phyloP scores from a whole-genome alignment of 2,113 vertebrate genomes.

The Trogon melanurus region DNA sequence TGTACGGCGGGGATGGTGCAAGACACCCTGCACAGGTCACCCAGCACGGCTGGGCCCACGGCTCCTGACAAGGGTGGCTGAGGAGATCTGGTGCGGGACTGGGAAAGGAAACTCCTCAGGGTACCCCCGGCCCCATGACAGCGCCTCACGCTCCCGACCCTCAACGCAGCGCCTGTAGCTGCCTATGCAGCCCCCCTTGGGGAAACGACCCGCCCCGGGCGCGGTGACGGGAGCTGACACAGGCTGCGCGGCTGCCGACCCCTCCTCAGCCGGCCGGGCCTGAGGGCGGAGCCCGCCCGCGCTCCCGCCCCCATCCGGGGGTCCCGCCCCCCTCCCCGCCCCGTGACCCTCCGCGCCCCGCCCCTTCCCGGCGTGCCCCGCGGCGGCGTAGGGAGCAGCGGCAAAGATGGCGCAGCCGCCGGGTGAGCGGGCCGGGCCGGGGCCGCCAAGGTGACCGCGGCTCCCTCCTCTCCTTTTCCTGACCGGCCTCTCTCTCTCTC shows the following conservation, averaged over 20 bases:
- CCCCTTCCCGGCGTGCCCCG: neutral
- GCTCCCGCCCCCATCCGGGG: neutral
- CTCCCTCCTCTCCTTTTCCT: neutral
- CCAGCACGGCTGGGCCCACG: accelerated
- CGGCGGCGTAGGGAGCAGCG: neutral
- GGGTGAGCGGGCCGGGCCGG: neutral
- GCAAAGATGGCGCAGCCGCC: slow-evolving; percentile 62
- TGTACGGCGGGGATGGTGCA: accelerated
- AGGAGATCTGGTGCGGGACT: neutral
- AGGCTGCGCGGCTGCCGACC: accelerated
- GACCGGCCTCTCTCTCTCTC: neutral
- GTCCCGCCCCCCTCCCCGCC: neutral
- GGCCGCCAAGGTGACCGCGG: slow-evolving; percentile 14
- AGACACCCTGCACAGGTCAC: neutral
- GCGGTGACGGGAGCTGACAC: accelerated
- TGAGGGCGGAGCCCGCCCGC: too few species aligned
- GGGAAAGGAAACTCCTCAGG: neutral
- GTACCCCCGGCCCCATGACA: neutral
- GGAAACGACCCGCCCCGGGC: too few species aligned
- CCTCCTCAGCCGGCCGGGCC: accelerated
- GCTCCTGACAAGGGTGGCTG: neutral
- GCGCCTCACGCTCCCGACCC: neutral
- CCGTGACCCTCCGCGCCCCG: neutral
- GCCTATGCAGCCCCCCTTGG: accelerated
- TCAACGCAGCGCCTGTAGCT: neutral